phyloP scores from a whole-genome alignment of 2,113 vertebrate species.

The Aegithalos caudatus region DNA sequence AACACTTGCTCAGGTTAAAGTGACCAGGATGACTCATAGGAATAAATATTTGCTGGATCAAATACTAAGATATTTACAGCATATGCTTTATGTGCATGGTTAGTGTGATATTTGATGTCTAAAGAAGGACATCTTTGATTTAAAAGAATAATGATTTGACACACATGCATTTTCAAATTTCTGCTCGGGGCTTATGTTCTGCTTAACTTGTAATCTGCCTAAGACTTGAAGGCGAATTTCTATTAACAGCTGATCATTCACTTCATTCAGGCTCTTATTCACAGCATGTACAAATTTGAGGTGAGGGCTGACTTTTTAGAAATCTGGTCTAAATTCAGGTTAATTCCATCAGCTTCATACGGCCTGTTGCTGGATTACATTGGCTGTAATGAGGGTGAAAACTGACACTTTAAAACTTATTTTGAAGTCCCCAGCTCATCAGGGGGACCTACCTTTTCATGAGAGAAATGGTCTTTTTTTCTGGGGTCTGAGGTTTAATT shows the following conservation, averaged over 20 bases:
- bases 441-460: background rate
- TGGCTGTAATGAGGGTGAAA: background rate
- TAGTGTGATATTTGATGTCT: background rate
- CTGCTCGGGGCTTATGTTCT: background rate
- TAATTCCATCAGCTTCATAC: background rate
- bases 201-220: background rate
- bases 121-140: background rate
- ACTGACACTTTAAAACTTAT: background rate
- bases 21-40: slow-evolving; percentile 11
- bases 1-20: slow-evolving; percentile 12
- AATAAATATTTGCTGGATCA: slow-evolving; percentile 23
- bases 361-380: background rate
- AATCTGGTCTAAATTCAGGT: background rate
- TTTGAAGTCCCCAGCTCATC: background rate
- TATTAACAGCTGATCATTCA: background rate
- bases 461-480: background rate
- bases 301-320: background rate
- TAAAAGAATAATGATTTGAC: background rate
- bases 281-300: background rate
- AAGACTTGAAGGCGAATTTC: background rate
- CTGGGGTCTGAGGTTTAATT: background rate
- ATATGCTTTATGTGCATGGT: background rate
- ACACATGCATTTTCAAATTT: background rate
- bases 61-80: slow-evolving; percentile 44
- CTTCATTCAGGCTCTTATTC: background rate